These are phyloP conservation scores for Melanostigma gelatinosum DNA, from an alignment of 2,113 vertebrate species.

Conservation along the genomic window DNA sequence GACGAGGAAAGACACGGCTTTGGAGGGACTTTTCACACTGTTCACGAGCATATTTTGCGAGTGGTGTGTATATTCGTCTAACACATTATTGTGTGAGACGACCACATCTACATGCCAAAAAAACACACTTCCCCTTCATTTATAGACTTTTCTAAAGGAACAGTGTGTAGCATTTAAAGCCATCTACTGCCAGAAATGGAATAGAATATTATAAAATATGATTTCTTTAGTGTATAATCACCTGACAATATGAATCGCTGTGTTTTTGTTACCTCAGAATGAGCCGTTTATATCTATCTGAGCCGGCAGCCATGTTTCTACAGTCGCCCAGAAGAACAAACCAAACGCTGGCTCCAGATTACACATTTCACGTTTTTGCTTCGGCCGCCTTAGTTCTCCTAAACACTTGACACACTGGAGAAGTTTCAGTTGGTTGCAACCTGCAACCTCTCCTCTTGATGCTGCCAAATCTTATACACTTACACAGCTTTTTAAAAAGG, in stretches of 20 bases:
- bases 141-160: too few species aligned
- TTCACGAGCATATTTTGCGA: neutral
- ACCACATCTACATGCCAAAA: constrained; percentile 4
- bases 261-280: neutral
- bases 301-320: neutral
- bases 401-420: too few species aligned
- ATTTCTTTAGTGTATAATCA: neutral
- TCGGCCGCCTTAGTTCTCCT: too few species aligned
- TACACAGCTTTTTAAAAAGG: neutral
- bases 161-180: too few species aligned
- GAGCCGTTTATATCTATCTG: neutral
- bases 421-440: too few species aligned
- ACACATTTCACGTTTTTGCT: too few species aligned
- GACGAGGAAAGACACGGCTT: neutral
- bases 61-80: neutral
- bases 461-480: too few species aligned
- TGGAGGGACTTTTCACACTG: too few species aligned
- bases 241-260: neutral
- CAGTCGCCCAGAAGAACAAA: too few species aligned
- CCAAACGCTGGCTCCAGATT: too few species aligned
- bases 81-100: neutral
- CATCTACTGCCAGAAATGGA: too few species aligned
- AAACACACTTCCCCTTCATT: neutral
- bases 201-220: neutral
- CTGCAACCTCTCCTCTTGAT: too few species aligned